Percentiles rank a stretch among this genome's conserved stretches.
phyloP scores from a whole-genome alignment of 2,797 vertebrate species.

The Falco biarmicus region DNA sequence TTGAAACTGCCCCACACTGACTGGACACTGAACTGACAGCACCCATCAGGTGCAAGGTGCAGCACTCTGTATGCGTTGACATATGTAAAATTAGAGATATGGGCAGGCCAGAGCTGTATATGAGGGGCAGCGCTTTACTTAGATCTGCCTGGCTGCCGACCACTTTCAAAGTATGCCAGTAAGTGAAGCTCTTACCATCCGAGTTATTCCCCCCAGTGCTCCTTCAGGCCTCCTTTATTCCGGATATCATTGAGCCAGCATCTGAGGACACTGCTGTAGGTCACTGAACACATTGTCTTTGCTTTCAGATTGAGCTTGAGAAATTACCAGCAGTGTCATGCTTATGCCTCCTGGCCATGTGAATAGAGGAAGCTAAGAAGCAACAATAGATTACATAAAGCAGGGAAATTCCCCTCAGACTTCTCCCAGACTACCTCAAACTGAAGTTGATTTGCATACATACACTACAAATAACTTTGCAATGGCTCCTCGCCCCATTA shows the following conservation, averaged over 20 bases:
- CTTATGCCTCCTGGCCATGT: background rate
- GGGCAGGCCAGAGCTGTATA: background rate
- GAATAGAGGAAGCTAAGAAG: slow-evolving; percentile 48
- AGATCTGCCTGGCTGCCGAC: background rate
- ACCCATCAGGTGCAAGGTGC: fast-evolving
- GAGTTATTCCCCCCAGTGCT: background rate
- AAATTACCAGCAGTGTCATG: slow-evolving; percentile 25
- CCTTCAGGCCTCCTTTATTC: background rate
- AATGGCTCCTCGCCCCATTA: background rate
- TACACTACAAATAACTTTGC: background rate
- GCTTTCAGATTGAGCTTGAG: slow-evolving; percentile 37
- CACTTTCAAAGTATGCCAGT: background rate
- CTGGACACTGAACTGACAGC: background rate
- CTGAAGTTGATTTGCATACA: slow-evolving; percentile 5
- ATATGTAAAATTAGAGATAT: background rate
- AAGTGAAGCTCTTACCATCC: background rate
- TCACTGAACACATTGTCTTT: background rate
- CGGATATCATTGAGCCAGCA: background rate
- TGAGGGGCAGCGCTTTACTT: background rate
- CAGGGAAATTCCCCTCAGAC: slow-evolving; percentile 54
- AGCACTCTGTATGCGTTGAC: background rate
- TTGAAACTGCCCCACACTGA: fast-evolving
- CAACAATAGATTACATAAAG: slow-evolving; percentile 32
- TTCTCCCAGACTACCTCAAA: slow-evolving; percentile 16
- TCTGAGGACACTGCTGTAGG: background rate